Evolutionary conservation across 2,888 invertebrate species (phyloP), one percentile per base, ranked within the genome.

Genomic region (Druceiella hillmani): DNA sequence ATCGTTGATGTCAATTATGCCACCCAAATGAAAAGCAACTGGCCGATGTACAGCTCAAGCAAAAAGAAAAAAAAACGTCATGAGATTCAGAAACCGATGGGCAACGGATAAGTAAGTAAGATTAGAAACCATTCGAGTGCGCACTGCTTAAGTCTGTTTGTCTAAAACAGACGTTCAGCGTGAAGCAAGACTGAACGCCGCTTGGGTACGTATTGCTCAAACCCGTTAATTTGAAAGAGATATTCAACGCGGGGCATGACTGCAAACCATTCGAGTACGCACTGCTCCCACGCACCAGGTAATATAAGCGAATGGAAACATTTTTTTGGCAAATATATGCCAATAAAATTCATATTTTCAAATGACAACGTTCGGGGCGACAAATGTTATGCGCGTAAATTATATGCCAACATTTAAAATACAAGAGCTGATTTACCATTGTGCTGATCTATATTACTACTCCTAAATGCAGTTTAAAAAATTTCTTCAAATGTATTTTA

Each of bases 381-480:
- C 43, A 41, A 22, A 46, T 38, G 44, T 50, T 22, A 28, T 46
- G 31, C 12, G 41, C 17, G 38, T 43, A 27, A 36, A 44, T 47
- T 33, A 30, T 32, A 41, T 36, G 22, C 37, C 44, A 41, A 43
- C 33, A 22, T 29, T 45, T 34, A 39, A 38, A 28, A 26, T 46
- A 3, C 48, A 50, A 46, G 44, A 48, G 34, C 46, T 48, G 48
- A 40, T 48, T 35, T 48, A 50, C 41, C 48, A 47, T 35, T 37
- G 33, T 28, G 38, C 42, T 5, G 47, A 47, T n/a, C n/a, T n/a
- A n/a, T n/a, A n/a, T n/a, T n/a, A n/a, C n/a, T n/a, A 31, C 43
- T 44, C 43, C 27, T 34, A 17, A 16, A 15, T 43, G 26, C 22
- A 41, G 36, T 37, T 39, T 30, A 34, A 45, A 35, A 45, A 43